Conservation (phyloP, 2,888 invertebrate species). For the Frankliniella intonsa region DNA sequence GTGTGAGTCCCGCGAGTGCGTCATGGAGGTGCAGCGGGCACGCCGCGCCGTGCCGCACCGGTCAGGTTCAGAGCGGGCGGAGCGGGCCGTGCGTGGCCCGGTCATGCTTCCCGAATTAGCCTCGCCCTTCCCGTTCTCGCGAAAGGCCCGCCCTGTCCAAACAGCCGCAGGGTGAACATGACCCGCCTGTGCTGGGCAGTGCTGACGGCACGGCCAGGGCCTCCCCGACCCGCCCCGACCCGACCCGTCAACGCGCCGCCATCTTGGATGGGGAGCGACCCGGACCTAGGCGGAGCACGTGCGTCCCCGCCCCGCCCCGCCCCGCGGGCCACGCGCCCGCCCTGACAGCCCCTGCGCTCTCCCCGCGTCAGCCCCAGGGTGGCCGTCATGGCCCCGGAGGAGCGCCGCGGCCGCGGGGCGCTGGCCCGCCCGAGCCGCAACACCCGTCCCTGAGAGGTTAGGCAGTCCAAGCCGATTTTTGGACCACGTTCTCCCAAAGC, state of each 20-base stretch:
- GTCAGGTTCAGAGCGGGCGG: too few species aligned
- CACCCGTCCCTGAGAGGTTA: neutral
- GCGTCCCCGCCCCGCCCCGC: neutral
- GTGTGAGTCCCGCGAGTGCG: neutral
- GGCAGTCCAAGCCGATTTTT: neutral
- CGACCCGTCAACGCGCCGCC: neutral
- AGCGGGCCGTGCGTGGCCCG: too few species aligned
- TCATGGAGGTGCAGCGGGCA: neutral
- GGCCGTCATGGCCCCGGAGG: too few species aligned
- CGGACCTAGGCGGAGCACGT: constrained; percentile 9
- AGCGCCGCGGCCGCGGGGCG: too few species aligned
- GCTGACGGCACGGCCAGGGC: neutral
- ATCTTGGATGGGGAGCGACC: neutral
- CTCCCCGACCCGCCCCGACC: neutral
- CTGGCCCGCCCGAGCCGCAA: too few species aligned
- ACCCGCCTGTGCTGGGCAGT: neutral
- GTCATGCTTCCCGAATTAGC: neutral
- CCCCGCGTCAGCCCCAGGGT: neutral
- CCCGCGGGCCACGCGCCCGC: neutral
- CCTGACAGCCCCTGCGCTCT: neutral
- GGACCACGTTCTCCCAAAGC: neutral
- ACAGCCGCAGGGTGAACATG: neutral
- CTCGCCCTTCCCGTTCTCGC: neutral
- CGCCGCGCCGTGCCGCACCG: too few species aligned
- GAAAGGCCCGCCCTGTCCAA: neutral